Conservation (phyloP, 2,888 invertebrate species). For the Nemapogon koenigi region DNA sequence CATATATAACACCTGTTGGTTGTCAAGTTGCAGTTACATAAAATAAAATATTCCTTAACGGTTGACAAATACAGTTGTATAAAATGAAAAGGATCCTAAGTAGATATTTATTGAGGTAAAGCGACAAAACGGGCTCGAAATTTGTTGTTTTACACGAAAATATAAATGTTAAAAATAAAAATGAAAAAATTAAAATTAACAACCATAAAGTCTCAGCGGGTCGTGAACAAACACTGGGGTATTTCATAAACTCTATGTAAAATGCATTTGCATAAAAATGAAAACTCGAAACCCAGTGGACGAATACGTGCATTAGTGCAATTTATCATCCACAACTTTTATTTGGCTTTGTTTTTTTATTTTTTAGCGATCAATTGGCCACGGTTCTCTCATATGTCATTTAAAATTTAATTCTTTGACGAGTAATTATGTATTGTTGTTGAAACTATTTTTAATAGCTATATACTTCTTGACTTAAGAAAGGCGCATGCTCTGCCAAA, state of each 20-base stretch:
- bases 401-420: no score
- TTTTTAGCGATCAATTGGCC: no score
- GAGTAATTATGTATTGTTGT: no score
- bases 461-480: no score
- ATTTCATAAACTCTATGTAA: conserved; percentile 5
- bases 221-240: not conserved
- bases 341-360: conserved; percentile 1
- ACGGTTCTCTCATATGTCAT: no score
- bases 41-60: no score
- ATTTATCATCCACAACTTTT: conserved; percentile 7
- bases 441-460: no score
- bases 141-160: conserved; percentile 1
- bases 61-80: no score
- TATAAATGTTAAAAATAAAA: not conserved
- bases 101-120: conserved; percentile 5
- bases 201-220: conserved; percentile 1
- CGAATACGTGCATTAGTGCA: conserved; percentile 7
- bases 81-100: no score
- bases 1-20: no score
- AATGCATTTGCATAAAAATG: conserved; percentile 8
- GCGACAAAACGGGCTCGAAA: conserved; percentile 5
- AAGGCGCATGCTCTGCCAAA: no score
- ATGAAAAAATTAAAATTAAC: not conserved
- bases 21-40: no score
- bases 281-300: not conserved